Conservation (phyloP, 2,888 invertebrate species). For the Thysanoteuthis rhombus region DNA sequence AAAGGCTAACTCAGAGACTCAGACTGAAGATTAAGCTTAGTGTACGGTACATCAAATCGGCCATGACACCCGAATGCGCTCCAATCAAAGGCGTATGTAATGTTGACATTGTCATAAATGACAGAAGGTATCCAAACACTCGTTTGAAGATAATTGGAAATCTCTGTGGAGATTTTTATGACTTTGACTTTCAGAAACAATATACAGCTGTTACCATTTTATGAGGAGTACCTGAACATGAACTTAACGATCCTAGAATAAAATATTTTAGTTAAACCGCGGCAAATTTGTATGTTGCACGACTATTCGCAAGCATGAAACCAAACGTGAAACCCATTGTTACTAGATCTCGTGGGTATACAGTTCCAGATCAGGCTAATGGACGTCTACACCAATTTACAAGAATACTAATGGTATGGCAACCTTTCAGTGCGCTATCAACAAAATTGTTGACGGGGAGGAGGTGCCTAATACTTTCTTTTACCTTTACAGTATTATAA, state of each 20-base stretch:
- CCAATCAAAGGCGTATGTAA: neutral
- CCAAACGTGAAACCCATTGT: neutral
- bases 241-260: neutral
- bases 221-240: neutral
- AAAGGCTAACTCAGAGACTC: no score
- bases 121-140: neutral
- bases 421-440: no score
- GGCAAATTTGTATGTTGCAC: neutral
- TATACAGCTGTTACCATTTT: neutral
- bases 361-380: neutral
- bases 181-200: neutral
- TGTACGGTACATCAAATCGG: neutral
- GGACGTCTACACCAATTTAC: neutral
- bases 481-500: neutral
- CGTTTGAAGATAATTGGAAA: neutral
- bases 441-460: neutral
- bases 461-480: neutral
- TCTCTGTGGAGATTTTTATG: neutral
- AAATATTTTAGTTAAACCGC: neutral
- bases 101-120: neutral
- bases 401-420: neutral
- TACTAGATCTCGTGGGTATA: neutral
- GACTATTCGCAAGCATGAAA: neutral
- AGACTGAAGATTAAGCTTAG: neutral
- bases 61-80: neutral